phyloP scores from a whole-genome alignment of 2,797 vertebrate species.

The Hipposideros larvatus region DNA sequence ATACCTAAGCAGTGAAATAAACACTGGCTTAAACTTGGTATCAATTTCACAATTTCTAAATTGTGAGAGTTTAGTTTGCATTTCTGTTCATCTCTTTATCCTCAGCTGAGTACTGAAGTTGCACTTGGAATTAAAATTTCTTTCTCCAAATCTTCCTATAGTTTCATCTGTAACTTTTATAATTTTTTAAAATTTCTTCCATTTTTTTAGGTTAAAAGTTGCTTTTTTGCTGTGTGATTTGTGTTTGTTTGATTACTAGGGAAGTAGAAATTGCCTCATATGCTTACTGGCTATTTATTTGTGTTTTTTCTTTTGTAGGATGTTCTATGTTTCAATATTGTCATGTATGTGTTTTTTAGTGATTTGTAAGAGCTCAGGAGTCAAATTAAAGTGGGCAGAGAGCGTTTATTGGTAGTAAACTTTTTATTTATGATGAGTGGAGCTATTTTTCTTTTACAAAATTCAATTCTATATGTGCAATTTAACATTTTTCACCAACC shows the following conservation, averaged over 20 bases:
- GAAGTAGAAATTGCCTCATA: background rate
- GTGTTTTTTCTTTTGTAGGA: background rate
- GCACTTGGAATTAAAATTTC: background rate
- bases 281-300: background rate
- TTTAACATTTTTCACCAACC: background rate
- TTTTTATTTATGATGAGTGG: background rate
- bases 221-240: background rate
- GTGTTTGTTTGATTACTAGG: background rate
- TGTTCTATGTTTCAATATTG: background rate
- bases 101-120: background rate
- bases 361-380: background rate
- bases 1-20: background rate
- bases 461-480: background rate
- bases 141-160: background rate
- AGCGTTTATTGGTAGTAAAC: background rate
- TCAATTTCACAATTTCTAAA: background rate
- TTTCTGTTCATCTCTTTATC: background rate
- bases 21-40: background rate
- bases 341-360: background rate
- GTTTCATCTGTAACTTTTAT: background rate
- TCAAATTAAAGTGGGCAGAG: background rate
- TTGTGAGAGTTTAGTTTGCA: background rate
- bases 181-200: background rate
- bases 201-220: background rate
- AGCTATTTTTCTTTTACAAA: conserved; percentile 28